Percentiles rank a stretch among this genome's conserved stretches.
Conservation (phyloP, 1,140 invertebrate genomes). For the Drosophila guanche region DNA sequence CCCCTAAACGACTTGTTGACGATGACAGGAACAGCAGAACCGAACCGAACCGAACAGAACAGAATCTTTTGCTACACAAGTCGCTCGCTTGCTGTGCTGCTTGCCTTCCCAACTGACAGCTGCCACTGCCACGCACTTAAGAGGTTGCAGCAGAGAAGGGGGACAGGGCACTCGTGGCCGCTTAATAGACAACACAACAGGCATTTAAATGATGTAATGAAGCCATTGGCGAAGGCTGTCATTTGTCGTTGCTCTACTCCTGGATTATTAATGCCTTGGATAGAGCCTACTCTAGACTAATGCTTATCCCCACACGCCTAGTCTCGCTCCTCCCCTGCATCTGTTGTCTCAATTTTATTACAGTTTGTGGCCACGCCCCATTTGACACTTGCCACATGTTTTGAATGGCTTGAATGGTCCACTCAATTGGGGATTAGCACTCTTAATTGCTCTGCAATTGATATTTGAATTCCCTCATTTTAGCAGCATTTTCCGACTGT, state of each 20-base stretch:
- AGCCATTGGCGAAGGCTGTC: conserved; percentile 31
- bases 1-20: conserved; percentile 35
- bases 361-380: conserved; percentile 22
- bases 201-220: conserved; percentile 53
- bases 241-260: background rate
- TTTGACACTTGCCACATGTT: conserved; percentile 24
- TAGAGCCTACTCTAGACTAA: conserved; percentile 4
- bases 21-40: conserved; percentile 41
- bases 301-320: conserved; percentile 19
- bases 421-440: conserved; percentile 17
- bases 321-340: background rate
- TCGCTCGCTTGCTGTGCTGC: too few species aligned
- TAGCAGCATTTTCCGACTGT: too few species aligned
- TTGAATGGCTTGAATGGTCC: conserved; percentile 19
- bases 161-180: conserved; percentile 24
- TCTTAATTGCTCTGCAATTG: too few species aligned
- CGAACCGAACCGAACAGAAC: too few species aligned
- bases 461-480: too few species aligned
- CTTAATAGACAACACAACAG: conserved; percentile 50
- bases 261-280: conserved; percentile 45
- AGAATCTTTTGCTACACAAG: conserved; percentile 18
- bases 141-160: background rate
- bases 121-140: conserved; percentile 9
- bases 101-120: conserved; percentile 20
- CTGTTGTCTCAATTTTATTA: conserved; percentile 30